A percentile compares a stretch with the other conserved stretches of the same genome.
phyloP scores from a whole-genome alignment of 2,113 vertebrate genomes.

The Upupa epops region DNA sequence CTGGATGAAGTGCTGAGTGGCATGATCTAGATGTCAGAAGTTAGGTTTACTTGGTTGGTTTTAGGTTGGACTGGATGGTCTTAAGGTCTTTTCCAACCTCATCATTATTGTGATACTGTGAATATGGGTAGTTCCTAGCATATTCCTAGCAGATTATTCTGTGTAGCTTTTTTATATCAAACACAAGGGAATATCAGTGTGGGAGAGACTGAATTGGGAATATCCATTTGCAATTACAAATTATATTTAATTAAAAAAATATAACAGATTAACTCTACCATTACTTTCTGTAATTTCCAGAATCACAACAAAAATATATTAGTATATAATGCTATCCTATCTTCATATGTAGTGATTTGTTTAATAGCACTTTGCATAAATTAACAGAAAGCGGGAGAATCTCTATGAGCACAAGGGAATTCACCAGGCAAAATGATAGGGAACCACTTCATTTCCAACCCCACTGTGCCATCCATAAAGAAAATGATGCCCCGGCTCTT shows the following conservation, averaged over 20 bases:
- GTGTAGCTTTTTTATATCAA: constrained; percentile 15
- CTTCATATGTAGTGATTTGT: constrained; percentile 67
- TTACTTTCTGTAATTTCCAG: constrained; percentile 62
- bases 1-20: too few species aligned
- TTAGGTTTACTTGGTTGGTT: too few species aligned
- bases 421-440: constrained; percentile 27
- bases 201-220: constrained; percentile 40
- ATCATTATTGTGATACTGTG: too few species aligned
- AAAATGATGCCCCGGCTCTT: not conserved
- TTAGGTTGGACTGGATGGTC: too few species aligned
- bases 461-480: not conserved
- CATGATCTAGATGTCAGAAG: too few species aligned
- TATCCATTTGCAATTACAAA: constrained; percentile 60
- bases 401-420: constrained; percentile 30
- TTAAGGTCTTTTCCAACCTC: too few species aligned
- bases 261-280: constrained; percentile 58
- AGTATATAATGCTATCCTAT: constrained; percentile 58
- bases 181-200: not conserved
- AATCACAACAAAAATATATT: constrained; percentile 70
- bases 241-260: constrained; percentile 64
- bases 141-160: constrained; percentile 1
- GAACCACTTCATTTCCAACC: not conserved
- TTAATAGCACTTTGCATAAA: constrained; percentile 70
- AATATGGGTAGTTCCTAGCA: not conserved
- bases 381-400: constrained; percentile 56